These are phyloP conservation scores for Polyodon spathula DNA, from an alignment of 2,113 vertebrate genomes.

Conservation along the genomic window DNA sequence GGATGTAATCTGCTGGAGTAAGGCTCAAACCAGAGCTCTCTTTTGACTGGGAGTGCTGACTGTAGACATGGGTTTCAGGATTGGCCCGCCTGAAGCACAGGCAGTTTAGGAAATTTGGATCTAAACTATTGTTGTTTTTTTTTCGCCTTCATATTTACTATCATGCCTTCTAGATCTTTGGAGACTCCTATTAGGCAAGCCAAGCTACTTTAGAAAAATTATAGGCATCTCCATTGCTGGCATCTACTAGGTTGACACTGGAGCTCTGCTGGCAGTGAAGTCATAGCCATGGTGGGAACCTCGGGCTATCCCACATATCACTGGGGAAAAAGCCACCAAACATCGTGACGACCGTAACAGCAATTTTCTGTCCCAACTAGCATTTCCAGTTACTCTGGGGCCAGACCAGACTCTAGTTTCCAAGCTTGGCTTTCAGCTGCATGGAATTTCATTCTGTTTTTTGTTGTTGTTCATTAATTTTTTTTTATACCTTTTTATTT, in stretches of 20 bases:
- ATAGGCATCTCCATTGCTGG: constrained; percentile 60
- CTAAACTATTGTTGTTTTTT: constrained; percentile 2
- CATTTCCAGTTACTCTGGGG: too few species aligned
- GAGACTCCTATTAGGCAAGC: constrained; percentile 16
- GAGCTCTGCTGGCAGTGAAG: constrained; percentile 59
- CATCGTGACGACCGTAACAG: constrained; percentile 45
- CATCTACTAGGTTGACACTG: constrained; percentile 62
- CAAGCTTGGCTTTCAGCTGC: too few species aligned
- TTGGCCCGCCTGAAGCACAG: not conserved
- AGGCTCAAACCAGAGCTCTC: constrained; percentile 4
- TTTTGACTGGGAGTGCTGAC: constrained; percentile 4
- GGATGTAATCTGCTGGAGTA: constrained; percentile 5
- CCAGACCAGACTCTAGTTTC: too few species aligned
- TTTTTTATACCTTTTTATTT: not conserved
- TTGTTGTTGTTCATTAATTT: constrained; percentile 1
- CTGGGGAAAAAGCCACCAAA: constrained; percentile 39
- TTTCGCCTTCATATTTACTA: constrained; percentile 1
- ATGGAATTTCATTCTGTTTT: not conserved
- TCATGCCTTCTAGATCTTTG: constrained; percentile 16
- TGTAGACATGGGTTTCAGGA: not conserved
- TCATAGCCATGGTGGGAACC: constrained; percentile 61
- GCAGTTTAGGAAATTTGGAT: not conserved
- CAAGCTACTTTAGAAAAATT: constrained; percentile 25
- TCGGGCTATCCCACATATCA: constrained; percentile 55
- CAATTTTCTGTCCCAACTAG: constrained; percentile 40